phyloP scores from a whole-genome alignment of 2,113 vertebrate species.

The Elephas maximus region DNA sequence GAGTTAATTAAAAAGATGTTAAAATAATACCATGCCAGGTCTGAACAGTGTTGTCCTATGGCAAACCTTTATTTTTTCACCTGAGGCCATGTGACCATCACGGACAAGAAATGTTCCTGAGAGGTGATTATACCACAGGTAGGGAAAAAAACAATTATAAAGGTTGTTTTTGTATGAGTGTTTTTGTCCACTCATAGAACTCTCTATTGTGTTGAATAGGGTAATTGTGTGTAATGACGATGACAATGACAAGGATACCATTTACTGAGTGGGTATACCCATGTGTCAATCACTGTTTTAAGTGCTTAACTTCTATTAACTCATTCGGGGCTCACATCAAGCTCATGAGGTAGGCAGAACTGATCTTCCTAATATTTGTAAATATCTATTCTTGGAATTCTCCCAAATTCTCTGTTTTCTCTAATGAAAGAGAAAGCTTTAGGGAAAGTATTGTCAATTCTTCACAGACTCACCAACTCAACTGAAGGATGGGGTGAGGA shows the following conservation, averaged over 20 bases:
- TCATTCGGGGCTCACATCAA: conserved; percentile 35
- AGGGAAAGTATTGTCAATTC: neutral
- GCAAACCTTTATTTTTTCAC: conserved; percentile 1
- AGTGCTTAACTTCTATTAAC: conserved; percentile 19
- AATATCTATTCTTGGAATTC: neutral
- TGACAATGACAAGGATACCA: neutral
- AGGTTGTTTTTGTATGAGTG: neutral
- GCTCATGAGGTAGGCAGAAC: neutral
- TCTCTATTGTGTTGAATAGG: neutral
- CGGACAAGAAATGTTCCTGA: conserved; percentile 17
- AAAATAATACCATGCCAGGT: neutral
- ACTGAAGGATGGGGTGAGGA: neutral
- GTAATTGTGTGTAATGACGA: conserved; percentile 14
- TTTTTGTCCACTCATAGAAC: conserved; percentile 34
- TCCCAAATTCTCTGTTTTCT: conserved; percentile 8
- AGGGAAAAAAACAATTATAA: neutral
- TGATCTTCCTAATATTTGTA: neutral
- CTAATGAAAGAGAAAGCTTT: neutral
- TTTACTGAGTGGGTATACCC: neutral
- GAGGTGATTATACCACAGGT: neutral
- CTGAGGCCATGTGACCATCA: neutral
- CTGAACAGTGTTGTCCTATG: neutral
- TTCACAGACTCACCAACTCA: conserved; percentile 7
- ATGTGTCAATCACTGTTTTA: neutral
- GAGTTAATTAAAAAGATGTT: conserved; percentile 31